Percentiles rank a stretch among this genome's conserved stretches.
phyloP scores from a whole-genome alignment of 2,888 invertebrate genomes.

The Phaonia tiefii region DNA sequence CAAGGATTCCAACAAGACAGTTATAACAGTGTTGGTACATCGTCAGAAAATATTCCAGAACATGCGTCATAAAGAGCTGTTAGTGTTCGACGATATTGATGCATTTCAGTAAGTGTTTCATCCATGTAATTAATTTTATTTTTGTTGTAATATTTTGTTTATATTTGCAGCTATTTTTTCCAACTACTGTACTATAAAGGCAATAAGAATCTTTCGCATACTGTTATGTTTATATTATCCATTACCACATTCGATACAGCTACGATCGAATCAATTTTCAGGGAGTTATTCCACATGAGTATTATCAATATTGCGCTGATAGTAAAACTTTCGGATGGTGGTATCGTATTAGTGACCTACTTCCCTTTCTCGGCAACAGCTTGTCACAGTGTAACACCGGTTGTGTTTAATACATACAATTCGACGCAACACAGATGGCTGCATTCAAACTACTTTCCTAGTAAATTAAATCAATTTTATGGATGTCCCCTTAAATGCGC shows the following conservation, averaged over 20 bases:
- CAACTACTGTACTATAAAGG: constrained; percentile 2
- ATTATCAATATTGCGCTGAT: constrained; percentile 71
- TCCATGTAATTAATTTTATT: too few species aligned
- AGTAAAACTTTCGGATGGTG: constrained; percentile 19
- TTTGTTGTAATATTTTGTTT: background rate
- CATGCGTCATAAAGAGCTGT: constrained; percentile 21
- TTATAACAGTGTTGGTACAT: constrained; percentile 19
- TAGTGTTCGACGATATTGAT: constrained; percentile 36
- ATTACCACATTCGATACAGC: constrained; percentile 38
- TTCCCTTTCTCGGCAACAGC: constrained; percentile 70
- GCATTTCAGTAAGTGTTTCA: constrained; percentile 41
- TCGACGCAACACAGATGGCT: constrained; percentile 63
- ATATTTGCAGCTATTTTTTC: constrained; percentile 40
- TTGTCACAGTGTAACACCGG: constrained; percentile 69
- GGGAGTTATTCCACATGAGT: constrained; percentile 70
- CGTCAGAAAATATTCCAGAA: background rate
- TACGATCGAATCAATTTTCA: constrained; percentile 59
- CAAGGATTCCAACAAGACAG: background rate
- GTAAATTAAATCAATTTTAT: constrained; percentile 71
- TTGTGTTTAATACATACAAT: constrained; percentile 70
- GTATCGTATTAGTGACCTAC: constrained; percentile 71
- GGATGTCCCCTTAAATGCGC: constrained; percentile 74
- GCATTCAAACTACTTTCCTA: constrained; percentile 67
- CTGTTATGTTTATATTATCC: constrained; percentile 41
- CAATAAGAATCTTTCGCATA: constrained; percentile 26